Percentiles rank a stretch among this genome's conserved stretches.
phyloP scores from a whole-genome alignment of 2,888 invertebrate species.

The Philopedon plagiatum region DNA sequence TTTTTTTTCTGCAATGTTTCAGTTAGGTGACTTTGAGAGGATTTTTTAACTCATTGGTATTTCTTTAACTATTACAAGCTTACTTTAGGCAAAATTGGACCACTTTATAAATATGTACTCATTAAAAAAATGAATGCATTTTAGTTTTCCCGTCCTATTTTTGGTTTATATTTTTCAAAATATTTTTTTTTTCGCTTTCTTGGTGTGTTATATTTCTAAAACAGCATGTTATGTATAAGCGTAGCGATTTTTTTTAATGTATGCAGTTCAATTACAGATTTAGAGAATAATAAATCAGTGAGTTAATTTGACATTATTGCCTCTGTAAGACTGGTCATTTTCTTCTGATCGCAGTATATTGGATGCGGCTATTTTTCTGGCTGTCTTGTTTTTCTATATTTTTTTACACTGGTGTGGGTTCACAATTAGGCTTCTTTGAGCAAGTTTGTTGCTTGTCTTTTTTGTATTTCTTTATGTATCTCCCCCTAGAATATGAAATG shows the following conservation, averaged over 20 bases:
- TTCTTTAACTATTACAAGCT: too few relatives aligned
- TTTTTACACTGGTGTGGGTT: too few relatives aligned
- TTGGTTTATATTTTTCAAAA: not conserved
- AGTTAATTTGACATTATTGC: not conserved
- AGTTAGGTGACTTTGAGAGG: not conserved
- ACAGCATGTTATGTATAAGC: slow-evolving; percentile 11
- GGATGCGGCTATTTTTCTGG: not conserved
- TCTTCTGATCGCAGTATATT: slow-evolving; percentile 22
- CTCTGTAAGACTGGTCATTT: slow-evolving; percentile 11
- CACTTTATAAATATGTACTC: not conserved
- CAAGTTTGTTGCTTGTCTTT: too few relatives aligned
- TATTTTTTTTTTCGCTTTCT: not conserved
- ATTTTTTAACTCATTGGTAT: too few relatives aligned
- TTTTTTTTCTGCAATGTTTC: too few relatives aligned
- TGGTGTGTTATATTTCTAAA: not conserved
- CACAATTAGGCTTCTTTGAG: too few relatives aligned
- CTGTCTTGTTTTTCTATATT: too few relatives aligned
- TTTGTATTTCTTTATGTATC: too few relatives aligned
- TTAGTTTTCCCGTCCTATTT: not conserved
- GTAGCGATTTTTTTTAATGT: not conserved
- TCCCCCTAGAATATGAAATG: too few relatives aligned
- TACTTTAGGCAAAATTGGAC: too few relatives aligned
- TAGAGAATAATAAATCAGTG: too few relatives aligned
- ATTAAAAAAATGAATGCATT: not conserved
- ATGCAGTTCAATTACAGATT: not conserved